Percentiles rank a stretch among this genome's conserved stretches.
phyloP scores from a whole-genome alignment of 2,113 vertebrate species.

The Pandion haliaetus region DNA sequence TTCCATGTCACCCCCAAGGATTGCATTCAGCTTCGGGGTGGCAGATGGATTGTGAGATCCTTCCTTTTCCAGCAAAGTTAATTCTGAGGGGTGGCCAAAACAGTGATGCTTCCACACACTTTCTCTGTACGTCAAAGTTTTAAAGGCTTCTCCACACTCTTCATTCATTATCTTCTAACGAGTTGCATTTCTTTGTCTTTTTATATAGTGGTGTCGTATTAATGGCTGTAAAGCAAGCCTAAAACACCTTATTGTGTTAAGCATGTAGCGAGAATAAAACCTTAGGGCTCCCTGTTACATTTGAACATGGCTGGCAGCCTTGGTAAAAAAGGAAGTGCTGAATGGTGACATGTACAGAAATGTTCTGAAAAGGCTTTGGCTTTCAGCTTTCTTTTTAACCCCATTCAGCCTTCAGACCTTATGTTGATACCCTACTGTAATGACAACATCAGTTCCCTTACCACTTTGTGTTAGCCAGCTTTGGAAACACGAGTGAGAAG shows the following conservation, averaged over 20 bases:
- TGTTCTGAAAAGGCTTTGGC: background rate
- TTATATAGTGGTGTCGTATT: background rate
- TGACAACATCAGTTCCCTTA: background rate
- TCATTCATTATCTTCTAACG: fast-evolving
- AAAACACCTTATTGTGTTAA: background rate
- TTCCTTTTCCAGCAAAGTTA: background rate
- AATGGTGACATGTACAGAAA: background rate
- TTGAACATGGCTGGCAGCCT: background rate
- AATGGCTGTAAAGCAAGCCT: background rate
- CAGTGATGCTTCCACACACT: background rate
- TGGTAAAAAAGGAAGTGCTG: background rate
- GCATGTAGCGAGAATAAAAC: background rate
- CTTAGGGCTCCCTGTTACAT: background rate
- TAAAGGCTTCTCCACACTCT: background rate
- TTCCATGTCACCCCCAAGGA: background rate
- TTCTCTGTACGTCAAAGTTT: background rate
- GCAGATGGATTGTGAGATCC: background rate
- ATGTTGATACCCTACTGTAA: background rate
- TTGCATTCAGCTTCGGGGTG: background rate
- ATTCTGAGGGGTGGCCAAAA: background rate
- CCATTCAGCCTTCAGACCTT: background rate
- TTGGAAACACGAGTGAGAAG: background rate
- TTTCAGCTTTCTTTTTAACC: background rate
- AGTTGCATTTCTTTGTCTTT: background rate
- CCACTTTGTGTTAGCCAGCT: background rate